phyloP scores from a whole-genome alignment of 2,797 vertebrate species.

The Eulemur mongoz region DNA sequence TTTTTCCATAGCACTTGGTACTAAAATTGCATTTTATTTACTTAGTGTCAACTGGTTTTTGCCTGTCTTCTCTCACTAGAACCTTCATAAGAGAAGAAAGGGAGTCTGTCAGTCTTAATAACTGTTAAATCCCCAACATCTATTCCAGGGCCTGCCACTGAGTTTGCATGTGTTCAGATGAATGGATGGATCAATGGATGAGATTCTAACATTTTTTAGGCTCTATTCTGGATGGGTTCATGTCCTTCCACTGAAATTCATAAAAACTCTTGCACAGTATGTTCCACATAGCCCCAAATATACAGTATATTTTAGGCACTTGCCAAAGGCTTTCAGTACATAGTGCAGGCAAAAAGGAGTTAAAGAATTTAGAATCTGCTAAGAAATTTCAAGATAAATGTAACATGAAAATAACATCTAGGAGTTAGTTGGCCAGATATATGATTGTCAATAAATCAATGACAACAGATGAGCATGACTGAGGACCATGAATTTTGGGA shows the following conservation, averaged over 20 bases:
- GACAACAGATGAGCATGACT: neutral
- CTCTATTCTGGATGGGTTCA: neutral
- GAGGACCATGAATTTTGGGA: neutral
- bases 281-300: neutral
- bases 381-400: conserved; percentile 4
- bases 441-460: neutral
- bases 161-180: neutral
- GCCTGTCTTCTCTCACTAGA: conserved; percentile 23
- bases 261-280: neutral
- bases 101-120: neutral
- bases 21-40: conserved; percentile 8
- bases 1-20: neutral
- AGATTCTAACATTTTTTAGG: neutral
- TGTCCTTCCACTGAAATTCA: neutral
- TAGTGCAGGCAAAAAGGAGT: neutral
- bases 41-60: neutral
- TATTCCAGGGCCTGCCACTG: neutral
- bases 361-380: neutral
- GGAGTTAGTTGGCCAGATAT: neutral
- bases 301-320: neutral
- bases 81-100: neutral
- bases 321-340: neutral
- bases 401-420: neutral
- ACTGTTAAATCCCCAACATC: neutral
- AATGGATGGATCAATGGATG: neutral